A percentile compares a stretch with the other conserved stretches of the same genome.
Conservation (phyloP, 2,113 vertebrate genomes). For the Nicator chloris region DNA sequence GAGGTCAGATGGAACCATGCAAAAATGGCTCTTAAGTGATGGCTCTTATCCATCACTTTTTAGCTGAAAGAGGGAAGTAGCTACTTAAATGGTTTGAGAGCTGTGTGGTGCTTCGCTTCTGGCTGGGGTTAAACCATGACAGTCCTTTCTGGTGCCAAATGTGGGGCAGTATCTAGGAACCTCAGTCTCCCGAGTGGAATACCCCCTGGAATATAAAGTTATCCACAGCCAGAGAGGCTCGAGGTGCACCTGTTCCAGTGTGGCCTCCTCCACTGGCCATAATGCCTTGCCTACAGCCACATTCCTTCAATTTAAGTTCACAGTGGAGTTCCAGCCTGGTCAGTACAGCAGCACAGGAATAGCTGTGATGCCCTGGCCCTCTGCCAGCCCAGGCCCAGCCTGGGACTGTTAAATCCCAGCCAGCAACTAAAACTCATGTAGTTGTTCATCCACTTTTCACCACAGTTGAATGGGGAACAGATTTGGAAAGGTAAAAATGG, state of each 20-base stretch:
- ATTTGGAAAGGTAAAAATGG: not conserved
- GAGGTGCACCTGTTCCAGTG: not conserved
- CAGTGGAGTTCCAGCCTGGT: not conserved
- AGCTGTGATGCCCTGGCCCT: not conserved
- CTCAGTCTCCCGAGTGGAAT: not conserved
- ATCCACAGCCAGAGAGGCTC: not conserved
- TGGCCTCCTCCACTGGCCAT: not conserved
- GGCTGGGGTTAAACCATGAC: not conserved
- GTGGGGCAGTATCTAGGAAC: too few relatives aligned
- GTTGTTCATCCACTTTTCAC: not conserved
- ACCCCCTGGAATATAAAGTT: too few relatives aligned
- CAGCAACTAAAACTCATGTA: not conserved
- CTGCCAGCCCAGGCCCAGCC: not conserved
- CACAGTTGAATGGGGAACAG: too few relatives aligned
- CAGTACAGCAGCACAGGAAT: not conserved
- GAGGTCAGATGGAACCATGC: not conserved
- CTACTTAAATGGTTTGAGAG: not conserved
- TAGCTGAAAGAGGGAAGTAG: not conserved
- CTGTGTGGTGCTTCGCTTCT: not conserved
- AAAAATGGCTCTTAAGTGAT: not conserved
- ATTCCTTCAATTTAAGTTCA: not conserved
- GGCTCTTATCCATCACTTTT: not conserved
- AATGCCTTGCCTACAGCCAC: not conserved
- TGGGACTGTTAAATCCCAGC: not conserved
- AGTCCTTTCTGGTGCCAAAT: not conserved